Evolutionary conservation across 2,797 vertebrate species (phyloP).

Genomic region (Geotrypetes seraphini): DNA sequence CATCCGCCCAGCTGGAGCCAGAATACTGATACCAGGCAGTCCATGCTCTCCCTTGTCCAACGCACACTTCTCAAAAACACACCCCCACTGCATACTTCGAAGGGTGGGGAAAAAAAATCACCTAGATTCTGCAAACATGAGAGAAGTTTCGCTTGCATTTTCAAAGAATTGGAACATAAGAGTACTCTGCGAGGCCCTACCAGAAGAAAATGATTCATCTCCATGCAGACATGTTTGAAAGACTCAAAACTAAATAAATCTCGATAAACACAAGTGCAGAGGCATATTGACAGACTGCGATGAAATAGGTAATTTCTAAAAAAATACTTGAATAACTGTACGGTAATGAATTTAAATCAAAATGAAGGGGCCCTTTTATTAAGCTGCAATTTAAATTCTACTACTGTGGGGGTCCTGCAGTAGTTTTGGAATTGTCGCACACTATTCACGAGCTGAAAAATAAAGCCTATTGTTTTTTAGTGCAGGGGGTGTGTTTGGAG

Average conservation of each 20-base stretch:
- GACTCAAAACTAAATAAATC: constrained; percentile 9
- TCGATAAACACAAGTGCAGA: no score
- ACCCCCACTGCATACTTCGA: constrained; percentile 19
- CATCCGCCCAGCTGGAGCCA: constrained; percentile 50
- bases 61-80: constrained; percentile 39
- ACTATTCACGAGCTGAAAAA: no score
- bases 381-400: no score
- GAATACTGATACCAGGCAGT: constrained; percentile 41
- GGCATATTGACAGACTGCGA: no score
- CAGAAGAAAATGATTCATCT: constrained; percentile 13
- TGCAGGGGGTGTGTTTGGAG: no score
- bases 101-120: constrained; percentile 7
- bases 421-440: no score
- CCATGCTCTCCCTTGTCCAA: constrained; percentile 38
- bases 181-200: constrained; percentile 22
- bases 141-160: background rate
- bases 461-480: no score
- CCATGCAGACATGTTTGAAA: constrained; percentile 18
- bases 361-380: no score
- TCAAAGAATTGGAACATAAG: background rate
- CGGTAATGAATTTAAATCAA: no score
- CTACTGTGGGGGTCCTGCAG: no score
- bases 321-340: no score
- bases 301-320: no score
- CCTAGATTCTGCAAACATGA: constrained; percentile 2